phyloP scores from a whole-genome alignment of 2,797 vertebrate genomes.

The Chanos chanos region DNA sequence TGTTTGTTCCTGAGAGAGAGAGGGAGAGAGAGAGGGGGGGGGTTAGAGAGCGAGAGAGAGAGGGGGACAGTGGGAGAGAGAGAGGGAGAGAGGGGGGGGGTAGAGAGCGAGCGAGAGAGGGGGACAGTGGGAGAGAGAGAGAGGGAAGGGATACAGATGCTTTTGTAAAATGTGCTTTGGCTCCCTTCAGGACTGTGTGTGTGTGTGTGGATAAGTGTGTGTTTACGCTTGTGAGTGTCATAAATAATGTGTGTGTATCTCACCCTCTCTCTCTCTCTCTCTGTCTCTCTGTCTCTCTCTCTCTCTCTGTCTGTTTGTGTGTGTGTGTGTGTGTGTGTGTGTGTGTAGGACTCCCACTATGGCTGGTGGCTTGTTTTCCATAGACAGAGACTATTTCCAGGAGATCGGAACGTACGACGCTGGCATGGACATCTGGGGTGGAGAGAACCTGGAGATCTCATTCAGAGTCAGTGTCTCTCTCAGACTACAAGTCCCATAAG shows the following conservation, averaged over 20 bases:
- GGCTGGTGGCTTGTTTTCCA: constrained; percentile 98
- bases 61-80: background rate
- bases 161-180: constrained; percentile 38
- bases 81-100: constrained; percentile 22
- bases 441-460: constrained; percentile 98
- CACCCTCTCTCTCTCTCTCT: no score
- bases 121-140: constrained; percentile 8
- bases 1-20: constrained; percentile 5
- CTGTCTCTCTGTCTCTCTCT: no score
- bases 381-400: constrained; percentile 98
- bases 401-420: constrained; percentile 98
- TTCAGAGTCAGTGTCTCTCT: constrained; percentile 84
- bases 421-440: constrained; percentile 99
- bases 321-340: background rate
- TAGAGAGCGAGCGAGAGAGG: constrained; percentile 27
- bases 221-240: background rate
- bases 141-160: constrained; percentile 4
- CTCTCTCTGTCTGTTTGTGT: no score
- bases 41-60: background rate
- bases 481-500: background rate
- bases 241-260: no score
- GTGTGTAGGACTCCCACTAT: constrained; percentile 91
- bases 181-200: background rate
- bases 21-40: constrained; percentile 34
- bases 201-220: constrained; percentile 3